Evolutionary conservation across 2,888 invertebrate species (phyloP), one percentile per base, ranked within the genome.

Genomic region (Microchrysa polita): DNA sequence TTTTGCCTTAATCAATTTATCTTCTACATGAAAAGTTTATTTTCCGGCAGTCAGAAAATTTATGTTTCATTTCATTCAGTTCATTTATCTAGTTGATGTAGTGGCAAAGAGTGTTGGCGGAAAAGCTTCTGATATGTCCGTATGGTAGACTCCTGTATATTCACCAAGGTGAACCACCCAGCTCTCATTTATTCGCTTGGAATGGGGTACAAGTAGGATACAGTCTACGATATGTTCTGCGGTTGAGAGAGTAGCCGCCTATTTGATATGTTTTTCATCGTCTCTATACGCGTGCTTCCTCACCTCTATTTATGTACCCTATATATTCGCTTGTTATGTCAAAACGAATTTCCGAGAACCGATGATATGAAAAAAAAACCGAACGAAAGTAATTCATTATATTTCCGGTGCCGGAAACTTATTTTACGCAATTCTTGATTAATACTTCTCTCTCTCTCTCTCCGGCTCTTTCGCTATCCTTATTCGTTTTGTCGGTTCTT

Each of bases 1-100:
- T 34, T 34, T 7, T 34, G n/a, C n/a, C 22, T 22, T 65, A 52
- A 69, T 69, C 69, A 69, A 69, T 69, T 69, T 69, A 55, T 69
- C 55, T 69, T 69, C 69, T 42, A 57, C 69, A 69, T 69, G 69
- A 55, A 69, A 69, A 69, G 55, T 69, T 69, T 55, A 69, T 69
- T 69, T 48, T 69, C 53, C 65, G 40, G 40, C 12, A 69, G 20
- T 57, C 55, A 57, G 69, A 57, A 69, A 69, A 69, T 69, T 69
- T 69, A 69, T 69, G 52, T 69, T 69, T 57, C 40, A 18, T 42
- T 69, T 69, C 44, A 48, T 65, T 65, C 65, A 48, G 22, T 65
- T 44, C 16, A 65, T 65, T 65, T 65, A 48, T 44, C 18, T 48
- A 42, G 40, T 34, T 48, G 48, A 5, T 34, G 27, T 2, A 34